These are phyloP conservation scores for Sakesphorus luctuosus DNA, from an alignment of 2,113 vertebrate species.

Conservation along the genomic window DNA sequence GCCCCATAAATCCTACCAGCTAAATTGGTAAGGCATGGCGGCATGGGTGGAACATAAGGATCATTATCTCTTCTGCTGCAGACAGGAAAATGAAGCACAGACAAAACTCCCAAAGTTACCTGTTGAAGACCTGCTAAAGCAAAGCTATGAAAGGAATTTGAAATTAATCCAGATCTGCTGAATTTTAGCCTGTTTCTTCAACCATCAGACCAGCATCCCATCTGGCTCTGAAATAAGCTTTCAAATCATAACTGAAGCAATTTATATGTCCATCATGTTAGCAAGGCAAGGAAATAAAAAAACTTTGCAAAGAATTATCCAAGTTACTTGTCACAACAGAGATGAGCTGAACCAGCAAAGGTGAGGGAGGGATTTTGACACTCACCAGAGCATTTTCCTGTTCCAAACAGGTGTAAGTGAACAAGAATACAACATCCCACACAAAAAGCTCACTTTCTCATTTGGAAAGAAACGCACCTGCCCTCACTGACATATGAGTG, in stretches of 20 bases:
- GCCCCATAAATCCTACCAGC: neutral
- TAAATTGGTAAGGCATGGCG: neutral
- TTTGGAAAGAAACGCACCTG: neutral
- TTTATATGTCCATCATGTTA: neutral
- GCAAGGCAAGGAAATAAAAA: neutral
- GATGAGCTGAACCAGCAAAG: neutral
- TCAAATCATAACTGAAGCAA: neutral
- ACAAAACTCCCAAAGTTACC: neutral
- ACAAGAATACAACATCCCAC: neutral
- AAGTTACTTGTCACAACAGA: neutral
- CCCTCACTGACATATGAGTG: neutral
- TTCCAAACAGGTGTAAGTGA: neutral
- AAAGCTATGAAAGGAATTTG: neutral
- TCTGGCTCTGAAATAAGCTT: neutral
- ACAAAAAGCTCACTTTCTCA: neutral
- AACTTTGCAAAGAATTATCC: neutral
- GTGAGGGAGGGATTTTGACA: neutral
- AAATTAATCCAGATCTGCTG: neutral
- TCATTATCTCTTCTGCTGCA: neutral
- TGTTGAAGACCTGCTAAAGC: neutral
- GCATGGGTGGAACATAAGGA: neutral
- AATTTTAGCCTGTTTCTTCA: neutral
- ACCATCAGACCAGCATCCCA: neutral
- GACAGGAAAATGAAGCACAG: neutral
- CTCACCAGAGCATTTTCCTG: neutral